These are phyloP conservation scores for Apostichopus leukothele DNA, from an alignment of 53 echinoderm and acorn worm species.

Conservation along the genomic window DNA sequence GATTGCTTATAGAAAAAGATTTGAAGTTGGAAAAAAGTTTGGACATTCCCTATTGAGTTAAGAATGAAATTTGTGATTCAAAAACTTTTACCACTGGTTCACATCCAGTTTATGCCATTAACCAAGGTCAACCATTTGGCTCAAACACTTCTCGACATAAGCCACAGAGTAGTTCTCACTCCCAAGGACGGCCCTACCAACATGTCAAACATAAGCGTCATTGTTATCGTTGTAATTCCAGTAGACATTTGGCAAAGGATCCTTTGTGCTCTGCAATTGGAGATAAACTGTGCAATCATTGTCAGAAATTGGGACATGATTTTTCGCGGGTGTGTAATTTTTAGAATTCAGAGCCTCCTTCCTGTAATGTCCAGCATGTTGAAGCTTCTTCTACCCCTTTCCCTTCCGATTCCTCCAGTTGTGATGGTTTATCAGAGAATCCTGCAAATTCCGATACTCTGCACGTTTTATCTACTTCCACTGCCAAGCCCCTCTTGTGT, in stretches of 20 bases:
- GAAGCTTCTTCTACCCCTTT: slow-evolving; percentile 13
- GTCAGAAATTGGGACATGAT: too few species aligned
- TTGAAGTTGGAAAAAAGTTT: neutral
- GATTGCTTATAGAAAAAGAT: neutral
- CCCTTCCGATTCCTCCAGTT: neutral
- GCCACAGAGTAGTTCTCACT: too few species aligned
- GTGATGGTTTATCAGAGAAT: neutral
- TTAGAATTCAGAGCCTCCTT: neutral
- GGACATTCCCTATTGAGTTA: neutral
- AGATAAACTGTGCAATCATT: too few species aligned
- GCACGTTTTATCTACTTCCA: neutral
- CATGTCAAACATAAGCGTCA: neutral
- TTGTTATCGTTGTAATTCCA: neutral
- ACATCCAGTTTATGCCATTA: neutral
- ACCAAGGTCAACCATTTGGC: neutral
- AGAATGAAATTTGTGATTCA: neutral
- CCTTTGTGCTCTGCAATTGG: neutral
- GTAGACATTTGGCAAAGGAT: neutral
- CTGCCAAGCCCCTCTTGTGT: neutral
- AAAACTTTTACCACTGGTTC: neutral
- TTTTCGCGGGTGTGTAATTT: too few species aligned
- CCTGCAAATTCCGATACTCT: neutral
- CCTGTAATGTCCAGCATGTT: slow-evolving; percentile 8
- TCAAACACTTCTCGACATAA: too few species aligned
- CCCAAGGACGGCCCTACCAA: neutral